These are phyloP conservation scores for Takifugu bimaculatus DNA, from an alignment of 2,113 vertebrate genomes.

Conservation along the genomic window DNA sequence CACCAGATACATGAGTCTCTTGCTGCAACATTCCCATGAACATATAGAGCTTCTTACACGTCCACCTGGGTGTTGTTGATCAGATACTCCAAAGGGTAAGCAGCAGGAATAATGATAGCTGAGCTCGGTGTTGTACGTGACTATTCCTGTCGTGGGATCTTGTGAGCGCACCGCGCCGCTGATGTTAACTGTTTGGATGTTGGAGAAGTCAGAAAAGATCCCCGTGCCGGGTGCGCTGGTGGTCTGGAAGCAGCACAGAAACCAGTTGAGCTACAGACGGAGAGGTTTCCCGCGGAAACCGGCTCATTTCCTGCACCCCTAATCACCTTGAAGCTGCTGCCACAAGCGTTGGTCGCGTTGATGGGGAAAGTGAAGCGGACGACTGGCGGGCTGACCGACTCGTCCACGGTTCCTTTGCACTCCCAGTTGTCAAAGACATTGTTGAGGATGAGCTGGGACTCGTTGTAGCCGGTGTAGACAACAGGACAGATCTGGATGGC, in stretches of 20 bases:
- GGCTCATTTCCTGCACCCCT: not conserved
- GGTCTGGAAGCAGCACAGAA: not conserved
- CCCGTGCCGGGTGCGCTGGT: conserved; percentile 9
- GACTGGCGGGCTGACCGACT: not conserved
- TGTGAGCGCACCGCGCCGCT: not conserved
- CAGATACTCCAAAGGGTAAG: conserved; percentile 72
- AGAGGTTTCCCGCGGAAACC: not conserved
- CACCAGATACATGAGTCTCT: not conserved
- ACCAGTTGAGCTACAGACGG: not conserved
- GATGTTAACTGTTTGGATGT: not conserved
- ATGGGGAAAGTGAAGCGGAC: not conserved
- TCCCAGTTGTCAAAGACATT: not conserved
- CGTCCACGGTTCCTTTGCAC: not conserved
- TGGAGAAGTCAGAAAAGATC: conserved; percentile 41
- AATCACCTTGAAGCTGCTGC: not conserved
- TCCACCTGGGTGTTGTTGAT: conserved; percentile 61
- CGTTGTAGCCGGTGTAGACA: conserved; percentile 1
- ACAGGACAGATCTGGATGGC: conserved; percentile 1
- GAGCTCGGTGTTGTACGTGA: not conserved
- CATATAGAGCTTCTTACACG: not conserved
- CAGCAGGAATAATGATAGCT: not conserved
- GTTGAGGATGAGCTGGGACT: not conserved
- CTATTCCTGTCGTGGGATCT: not conserved
- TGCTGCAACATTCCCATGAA: not conserved
- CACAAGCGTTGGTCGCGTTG: not conserved